A percentile compares a stretch with the other conserved stretches of the same genome.
Conservation (phyloP, 2,113 vertebrate species). For the Actenoides hombroni region DNA sequence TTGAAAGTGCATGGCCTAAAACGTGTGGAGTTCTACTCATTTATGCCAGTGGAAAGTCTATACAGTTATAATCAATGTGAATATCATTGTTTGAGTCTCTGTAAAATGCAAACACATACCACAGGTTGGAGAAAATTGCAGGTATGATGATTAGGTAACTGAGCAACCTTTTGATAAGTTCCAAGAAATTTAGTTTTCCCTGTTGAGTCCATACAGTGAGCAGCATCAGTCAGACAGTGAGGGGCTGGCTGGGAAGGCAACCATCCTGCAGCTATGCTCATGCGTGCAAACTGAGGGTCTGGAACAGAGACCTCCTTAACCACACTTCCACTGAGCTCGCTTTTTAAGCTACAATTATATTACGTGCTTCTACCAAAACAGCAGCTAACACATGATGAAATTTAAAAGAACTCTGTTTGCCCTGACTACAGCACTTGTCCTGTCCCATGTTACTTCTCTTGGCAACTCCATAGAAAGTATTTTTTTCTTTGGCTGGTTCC, state of each 20-base stretch:
- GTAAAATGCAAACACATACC: neutral
- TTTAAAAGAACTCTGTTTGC: neutral
- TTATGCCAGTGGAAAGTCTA: neutral
- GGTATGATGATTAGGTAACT: neutral
- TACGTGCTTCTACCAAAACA: neutral
- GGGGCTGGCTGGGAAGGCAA: neutral
- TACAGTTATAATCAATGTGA: neutral
- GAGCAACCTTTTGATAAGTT: slow-evolving; percentile 3
- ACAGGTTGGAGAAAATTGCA: neutral
- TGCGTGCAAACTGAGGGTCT: neutral
- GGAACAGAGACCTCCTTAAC: neutral
- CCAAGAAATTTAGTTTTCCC: slow-evolving; percentile 29
- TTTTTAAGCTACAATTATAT: neutral
- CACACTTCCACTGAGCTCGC: neutral
- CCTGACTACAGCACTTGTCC: neutral
- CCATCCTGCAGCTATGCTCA: neutral
- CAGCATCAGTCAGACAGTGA: neutral
- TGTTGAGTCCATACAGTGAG: neutral
- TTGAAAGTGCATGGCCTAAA: neutral
- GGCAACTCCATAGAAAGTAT: neutral
- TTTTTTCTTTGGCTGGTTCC: neutral
- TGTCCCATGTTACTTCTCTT: neutral
- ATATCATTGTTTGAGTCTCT: neutral
- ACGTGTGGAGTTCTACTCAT: neutral
- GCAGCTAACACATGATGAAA: neutral